Evolutionary conservation across 35 echinoderm and acorn worm species (phyloP).

Genomic region (Heliocidaris erythrogramma): DNA sequence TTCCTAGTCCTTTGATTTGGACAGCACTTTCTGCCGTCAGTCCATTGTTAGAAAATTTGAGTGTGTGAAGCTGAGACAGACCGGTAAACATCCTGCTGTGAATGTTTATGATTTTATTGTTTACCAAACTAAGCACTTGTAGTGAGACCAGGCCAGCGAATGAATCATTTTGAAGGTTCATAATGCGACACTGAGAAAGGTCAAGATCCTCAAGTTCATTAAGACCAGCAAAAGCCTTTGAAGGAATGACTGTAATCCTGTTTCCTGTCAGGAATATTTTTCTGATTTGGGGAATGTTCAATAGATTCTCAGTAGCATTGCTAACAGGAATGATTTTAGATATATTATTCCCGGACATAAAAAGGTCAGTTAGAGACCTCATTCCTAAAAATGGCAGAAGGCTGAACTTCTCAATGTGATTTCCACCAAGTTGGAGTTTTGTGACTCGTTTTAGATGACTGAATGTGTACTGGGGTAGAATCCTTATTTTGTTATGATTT

Average conservation of each 20-base stretch:
- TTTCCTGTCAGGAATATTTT: background rate
- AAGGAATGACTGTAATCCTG: background rate
- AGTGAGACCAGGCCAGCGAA: background rate
- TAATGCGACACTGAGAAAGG: background rate
- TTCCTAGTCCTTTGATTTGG: background rate
- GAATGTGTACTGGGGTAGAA: background rate
- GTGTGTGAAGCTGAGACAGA: background rate
- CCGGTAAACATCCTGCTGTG: background rate
- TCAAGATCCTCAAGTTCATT: background rate
- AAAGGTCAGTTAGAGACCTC: background rate
- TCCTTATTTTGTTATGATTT: background rate
- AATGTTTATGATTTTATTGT: background rate
- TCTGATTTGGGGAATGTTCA: background rate
- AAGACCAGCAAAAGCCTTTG: constrained; percentile 14
- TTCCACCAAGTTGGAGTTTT: background rate
- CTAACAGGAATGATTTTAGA: background rate
- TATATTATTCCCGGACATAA: background rate
- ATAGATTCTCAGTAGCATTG: background rate
- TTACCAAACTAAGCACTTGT: background rate
- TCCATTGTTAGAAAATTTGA: background rate
- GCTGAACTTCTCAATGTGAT: background rate
- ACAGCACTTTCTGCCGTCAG: background rate
- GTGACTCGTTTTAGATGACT: background rate
- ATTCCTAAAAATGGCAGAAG: constrained; percentile 26
- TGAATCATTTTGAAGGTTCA: background rate